Percentiles rank a stretch among this genome's conserved stretches.
phyloP scores from a whole-genome alignment of 2,888 invertebrate species.

The Polietes domitor region DNA sequence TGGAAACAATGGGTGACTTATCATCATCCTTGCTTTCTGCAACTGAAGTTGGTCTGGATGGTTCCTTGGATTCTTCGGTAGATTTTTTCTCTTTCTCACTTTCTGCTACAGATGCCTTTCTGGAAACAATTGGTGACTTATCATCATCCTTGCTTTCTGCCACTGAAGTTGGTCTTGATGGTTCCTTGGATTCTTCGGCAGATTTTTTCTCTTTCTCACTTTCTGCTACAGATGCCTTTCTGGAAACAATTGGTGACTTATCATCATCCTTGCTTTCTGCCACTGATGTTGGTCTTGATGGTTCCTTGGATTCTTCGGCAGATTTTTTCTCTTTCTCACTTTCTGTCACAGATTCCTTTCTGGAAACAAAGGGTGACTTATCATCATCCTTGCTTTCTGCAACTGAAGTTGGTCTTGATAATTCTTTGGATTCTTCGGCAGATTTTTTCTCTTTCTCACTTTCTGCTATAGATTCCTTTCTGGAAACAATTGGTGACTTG shows the following conservation, averaged over 20 bases:
- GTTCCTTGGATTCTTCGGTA: constrained; percentile 47
- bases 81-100: constrained; percentile 61
- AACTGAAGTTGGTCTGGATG: constrained; percentile 54
- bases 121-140: constrained; percentile 46
- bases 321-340: constrained; percentile 65
- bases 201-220: constrained; percentile 65
- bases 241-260: constrained; percentile 46
- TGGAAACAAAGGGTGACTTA: constrained; percentile 43
- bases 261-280: constrained; percentile 60
- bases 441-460: constrained; percentile 61
- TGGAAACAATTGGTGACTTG: constrained; percentile 21
- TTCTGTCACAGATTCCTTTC: constrained; percentile 9
- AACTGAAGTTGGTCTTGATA: constrained; percentile 52
- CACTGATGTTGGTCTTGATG: constrained; percentile 55
- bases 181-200: constrained; percentile 15
- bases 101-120: constrained; percentile 34
- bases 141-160: constrained; percentile 54
- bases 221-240: constrained; percentile 27
- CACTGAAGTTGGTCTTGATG: constrained; percentile 48
- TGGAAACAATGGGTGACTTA: constrained; percentile 53
- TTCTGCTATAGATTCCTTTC: constrained; percentile 43
- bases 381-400: constrained; percentile 54
- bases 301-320: constrained; percentile 52
- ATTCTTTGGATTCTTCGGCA: constrained; percentile 63
- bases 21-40: constrained; percentile 65